Evolutionary conservation across 2,797 vertebrate species (phyloP).

Genomic region (Acanthurus leucopareius): DNA sequence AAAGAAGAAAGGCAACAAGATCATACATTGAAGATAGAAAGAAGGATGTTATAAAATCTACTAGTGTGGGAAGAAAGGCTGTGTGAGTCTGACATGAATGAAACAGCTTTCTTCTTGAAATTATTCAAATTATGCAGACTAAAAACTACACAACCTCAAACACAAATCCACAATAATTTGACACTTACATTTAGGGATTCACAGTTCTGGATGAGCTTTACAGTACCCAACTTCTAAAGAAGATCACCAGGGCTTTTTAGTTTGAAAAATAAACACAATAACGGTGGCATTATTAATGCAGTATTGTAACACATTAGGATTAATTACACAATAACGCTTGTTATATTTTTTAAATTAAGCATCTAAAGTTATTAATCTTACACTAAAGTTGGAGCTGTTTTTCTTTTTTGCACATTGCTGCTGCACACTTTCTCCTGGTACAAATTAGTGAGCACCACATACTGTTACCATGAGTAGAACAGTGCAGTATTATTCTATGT

Average conservation of each 20-base stretch:
- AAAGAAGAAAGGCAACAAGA: not conserved
- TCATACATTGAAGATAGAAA: not conserved
- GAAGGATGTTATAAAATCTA: not conserved
- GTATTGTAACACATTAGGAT: not conserved
- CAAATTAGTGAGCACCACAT: not conserved
- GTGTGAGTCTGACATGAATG: not conserved
- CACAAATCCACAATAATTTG: not conserved
- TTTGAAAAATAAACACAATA: not conserved
- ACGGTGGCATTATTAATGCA: too few species aligned
- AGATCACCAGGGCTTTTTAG: not conserved
- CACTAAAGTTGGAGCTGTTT: not conserved
- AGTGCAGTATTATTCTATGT: not conserved
- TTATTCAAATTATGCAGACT: not conserved
- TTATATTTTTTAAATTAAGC: not conserved
- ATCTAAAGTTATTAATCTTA: not conserved
- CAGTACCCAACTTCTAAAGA: too few species aligned
- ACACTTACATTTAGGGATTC: not conserved
- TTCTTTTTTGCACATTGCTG: too few species aligned
- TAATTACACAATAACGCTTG: not conserved
- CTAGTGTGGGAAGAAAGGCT: constrained; percentile 6
- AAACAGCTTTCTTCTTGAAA: not conserved
- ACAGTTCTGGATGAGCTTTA: not conserved
- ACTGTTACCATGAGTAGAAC: not conserved
- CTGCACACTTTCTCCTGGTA: not conserved
- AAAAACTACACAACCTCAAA: not conserved